Conservation (phyloP, 2,797 vertebrate genomes). For the Poeciliopsis infans region DNA sequence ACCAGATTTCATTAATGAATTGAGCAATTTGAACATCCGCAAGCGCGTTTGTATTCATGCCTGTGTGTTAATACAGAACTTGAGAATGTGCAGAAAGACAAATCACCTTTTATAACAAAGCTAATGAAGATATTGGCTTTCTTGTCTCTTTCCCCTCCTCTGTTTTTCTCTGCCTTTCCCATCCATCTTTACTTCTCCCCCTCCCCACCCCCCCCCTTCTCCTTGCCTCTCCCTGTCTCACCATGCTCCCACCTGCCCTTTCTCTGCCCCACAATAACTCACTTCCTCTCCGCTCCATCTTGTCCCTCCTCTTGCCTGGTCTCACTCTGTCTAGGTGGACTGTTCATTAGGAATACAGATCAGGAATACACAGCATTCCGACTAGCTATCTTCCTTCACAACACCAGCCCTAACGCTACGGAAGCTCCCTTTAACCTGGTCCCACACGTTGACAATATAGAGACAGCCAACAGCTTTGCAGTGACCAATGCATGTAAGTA, state of each 20-base stretch:
- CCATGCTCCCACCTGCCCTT: slow-evolving; percentile 21
- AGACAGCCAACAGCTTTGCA: slow-evolving; percentile 99
- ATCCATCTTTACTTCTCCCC: slow-evolving; percentile 33
- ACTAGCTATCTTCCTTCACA: slow-evolving; percentile 99
- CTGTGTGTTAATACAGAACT: slow-evolving; percentile 23
- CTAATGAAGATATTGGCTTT: slow-evolving; percentile 72
- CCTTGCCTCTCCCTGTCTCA: slow-evolving; percentile 19
- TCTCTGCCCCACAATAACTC: slow-evolving; percentile 51
- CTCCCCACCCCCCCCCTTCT: slow-evolving; percentile 16
- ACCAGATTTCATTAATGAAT: slow-evolving; percentile 52
- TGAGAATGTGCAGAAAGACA: slow-evolving; percentile 51
- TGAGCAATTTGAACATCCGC: slow-evolving; percentile 35
- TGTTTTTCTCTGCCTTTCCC: slow-evolving; percentile 43
- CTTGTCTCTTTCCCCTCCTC: slow-evolving; percentile 35
- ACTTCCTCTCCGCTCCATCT: slow-evolving; percentile 52
- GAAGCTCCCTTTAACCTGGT: slow-evolving; percentile 99
- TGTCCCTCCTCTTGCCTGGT: slow-evolving; percentile 32
- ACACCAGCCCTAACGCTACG: slow-evolving; percentile 97
- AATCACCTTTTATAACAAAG: slow-evolving; percentile 65
- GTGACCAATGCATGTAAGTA: slow-evolving; percentile 99
- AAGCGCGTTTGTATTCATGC: slow-evolving; percentile 33
- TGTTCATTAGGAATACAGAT: slow-evolving; percentile 99
- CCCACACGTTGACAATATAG: slow-evolving; percentile 99
- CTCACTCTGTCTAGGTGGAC: slow-evolving; percentile 79
- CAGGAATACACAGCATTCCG: slow-evolving; percentile 99